Evolutionary conservation across 2,888 invertebrate species (phyloP).

Genomic region (Meiosimyza platycephala): DNA sequence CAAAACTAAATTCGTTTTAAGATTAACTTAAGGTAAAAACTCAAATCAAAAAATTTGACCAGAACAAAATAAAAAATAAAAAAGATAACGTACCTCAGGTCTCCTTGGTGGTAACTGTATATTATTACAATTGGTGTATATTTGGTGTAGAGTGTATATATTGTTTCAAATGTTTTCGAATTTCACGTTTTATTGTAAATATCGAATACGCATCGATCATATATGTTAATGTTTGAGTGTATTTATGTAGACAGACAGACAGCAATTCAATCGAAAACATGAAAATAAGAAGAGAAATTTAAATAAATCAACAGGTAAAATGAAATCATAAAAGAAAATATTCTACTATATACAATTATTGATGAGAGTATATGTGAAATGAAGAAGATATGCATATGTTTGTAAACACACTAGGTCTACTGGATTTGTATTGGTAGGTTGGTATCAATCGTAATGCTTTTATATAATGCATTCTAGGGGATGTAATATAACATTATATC

Average conservation of each 20-base stretch:
- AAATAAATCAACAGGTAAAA: constrained; percentile 39
- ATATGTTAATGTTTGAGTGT: constrained; percentile 20
- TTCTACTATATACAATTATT: constrained; percentile 4
- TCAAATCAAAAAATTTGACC: constrained; percentile 38
- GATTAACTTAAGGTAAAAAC: constrained; percentile 43
- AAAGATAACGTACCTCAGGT: constrained; percentile 82
- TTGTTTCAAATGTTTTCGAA: constrained; percentile 38
- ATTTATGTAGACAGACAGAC: constrained; percentile 35
- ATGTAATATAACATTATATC: too few species aligned
- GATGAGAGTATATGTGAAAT: constrained; percentile 15
- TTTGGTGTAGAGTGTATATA: constrained; percentile 36
- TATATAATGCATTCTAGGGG: too few species aligned
- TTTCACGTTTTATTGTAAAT: constrained; percentile 10
- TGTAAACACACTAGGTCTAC: constrained; percentile 10
- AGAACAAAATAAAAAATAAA: constrained; percentile 38
- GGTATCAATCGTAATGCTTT: too few species aligned
- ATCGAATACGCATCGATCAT: constrained; percentile 9
- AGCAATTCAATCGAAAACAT: constrained; percentile 45
- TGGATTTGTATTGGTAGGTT: too few species aligned
- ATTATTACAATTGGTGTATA: constrained; percentile 8
- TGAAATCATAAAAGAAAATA: constrained; percentile 27
- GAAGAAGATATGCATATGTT: constrained; percentile 16
- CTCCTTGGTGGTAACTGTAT: constrained; percentile 85
- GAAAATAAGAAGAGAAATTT: constrained; percentile 44
- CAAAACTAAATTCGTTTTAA: constrained; percentile 33